Conservation (phyloP, 2,797 vertebrate genomes). For the Sebastiscus albofasciatus region DNA sequence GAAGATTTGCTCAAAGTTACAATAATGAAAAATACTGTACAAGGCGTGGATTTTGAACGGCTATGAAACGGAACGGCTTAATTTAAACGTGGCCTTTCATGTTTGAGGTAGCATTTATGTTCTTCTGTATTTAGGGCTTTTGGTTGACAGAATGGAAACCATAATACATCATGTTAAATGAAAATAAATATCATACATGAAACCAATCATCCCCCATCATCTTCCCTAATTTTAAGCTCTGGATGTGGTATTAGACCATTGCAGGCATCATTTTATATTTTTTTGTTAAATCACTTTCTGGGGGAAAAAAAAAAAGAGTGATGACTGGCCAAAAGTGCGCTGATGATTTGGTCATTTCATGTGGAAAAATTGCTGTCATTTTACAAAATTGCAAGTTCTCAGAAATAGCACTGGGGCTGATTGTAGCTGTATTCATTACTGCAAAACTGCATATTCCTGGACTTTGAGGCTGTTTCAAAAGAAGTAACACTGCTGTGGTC, state of each 20-base stretch:
- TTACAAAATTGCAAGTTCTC: constrained; percentile 62
- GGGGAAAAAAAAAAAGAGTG: constrained; percentile 15
- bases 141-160: constrained; percentile 27
- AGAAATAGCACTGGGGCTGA: constrained; percentile 49
- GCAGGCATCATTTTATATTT: constrained; percentile 19
- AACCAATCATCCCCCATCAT: constrained; percentile 27
- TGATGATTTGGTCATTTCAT: constrained; percentile 63
- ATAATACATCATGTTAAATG: constrained; percentile 12
- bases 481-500: neutral
- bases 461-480: constrained; percentile 6
- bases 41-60: neutral
- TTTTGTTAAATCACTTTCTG: constrained; percentile 35
- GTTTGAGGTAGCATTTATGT: constrained; percentile 13
- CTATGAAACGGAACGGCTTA: neutral
- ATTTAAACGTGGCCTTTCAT: constrained; percentile 18
- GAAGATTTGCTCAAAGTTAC: neutral
- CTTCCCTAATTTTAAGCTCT: constrained; percentile 5
- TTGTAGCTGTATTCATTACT: constrained; percentile 56
- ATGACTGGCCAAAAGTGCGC: constrained; percentile 10
- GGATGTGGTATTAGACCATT: constrained; percentile 8
- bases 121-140: constrained; percentile 17
- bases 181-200: constrained; percentile 3
- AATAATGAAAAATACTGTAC: constrained; percentile 9
- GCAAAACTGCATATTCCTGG: constrained; percentile 22
- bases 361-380: constrained; percentile 65